Percentiles rank a stretch among this genome's conserved stretches.
These are phyloP conservation scores for Oreochromis mossambicus DNA, from an alignment of 2,797 vertebrate genomes.

Conservation along the genomic window DNA sequence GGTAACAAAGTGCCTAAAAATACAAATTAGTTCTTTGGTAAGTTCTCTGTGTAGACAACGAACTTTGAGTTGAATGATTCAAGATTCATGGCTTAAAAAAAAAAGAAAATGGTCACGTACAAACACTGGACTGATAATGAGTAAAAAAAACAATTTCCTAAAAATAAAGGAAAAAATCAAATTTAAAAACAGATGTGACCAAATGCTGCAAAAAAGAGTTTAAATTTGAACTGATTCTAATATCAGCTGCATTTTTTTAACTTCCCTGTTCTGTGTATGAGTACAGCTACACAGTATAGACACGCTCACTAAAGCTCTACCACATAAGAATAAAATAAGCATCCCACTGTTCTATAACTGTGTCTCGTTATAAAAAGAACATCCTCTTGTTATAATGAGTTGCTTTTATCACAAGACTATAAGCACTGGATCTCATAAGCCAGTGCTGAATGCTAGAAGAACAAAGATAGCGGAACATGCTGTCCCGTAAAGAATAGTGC, in stretches of 20 bases:
- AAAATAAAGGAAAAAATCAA: neutral
- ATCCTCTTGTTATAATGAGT: constrained; percentile 22
- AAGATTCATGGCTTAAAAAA: accelerated
- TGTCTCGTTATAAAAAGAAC: neutral
- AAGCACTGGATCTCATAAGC: constrained; percentile 1
- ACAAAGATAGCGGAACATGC: constrained; percentile 18
- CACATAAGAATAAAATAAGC: neutral
- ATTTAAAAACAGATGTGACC: neutral
- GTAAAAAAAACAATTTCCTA: neutral
- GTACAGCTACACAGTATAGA: neutral
- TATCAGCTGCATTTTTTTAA: neutral
- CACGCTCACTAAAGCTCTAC: neutral
- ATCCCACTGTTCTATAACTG: neutral
- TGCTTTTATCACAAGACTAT: constrained; percentile 10
- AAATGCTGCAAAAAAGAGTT: neutral
- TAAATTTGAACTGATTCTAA: neutral
- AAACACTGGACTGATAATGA: neutral
- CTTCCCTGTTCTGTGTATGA: neutral
- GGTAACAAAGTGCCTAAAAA: neutral
- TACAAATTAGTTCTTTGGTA: neutral
- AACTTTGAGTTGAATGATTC: neutral
- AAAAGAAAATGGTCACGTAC: neutral
- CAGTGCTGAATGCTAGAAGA: constrained; percentile 26
- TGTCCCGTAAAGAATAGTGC: constrained; percentile 10
- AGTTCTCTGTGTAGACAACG: neutral